These are phyloP conservation scores for Ploceus nigricollis DNA, from an alignment of 2,113 vertebrate genomes.

Conservation along the genomic window DNA sequence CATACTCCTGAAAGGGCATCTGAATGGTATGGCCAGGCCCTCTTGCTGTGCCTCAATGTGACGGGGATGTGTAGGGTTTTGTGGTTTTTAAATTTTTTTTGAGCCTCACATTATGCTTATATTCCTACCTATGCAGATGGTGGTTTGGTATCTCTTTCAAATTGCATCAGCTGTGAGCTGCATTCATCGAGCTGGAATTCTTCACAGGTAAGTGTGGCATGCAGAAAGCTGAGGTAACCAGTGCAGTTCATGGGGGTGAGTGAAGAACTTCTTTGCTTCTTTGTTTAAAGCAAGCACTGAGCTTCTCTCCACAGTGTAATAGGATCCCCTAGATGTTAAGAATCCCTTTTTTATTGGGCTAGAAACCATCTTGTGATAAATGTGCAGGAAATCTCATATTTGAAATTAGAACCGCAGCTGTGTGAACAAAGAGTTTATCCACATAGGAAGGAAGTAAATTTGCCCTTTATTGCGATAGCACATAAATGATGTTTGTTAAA, in stretches of 20 bases:
- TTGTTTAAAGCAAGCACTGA: background rate
- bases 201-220: constrained; percentile 85
- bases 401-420: background rate
- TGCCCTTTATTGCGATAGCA: background rate
- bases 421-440: background rate
- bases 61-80: accelerated
- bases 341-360: background rate
- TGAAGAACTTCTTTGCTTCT: background rate
- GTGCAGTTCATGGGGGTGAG: background rate
- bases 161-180: constrained; percentile 93
- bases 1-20: background rate
- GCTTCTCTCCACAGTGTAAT: background rate
- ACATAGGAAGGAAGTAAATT: background rate
- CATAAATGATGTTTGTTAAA: background rate
- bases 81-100: background rate
- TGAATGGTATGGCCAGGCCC: background rate
- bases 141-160: constrained; percentile 98
- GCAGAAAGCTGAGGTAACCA: background rate
- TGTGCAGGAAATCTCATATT: background rate
- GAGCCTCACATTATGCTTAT: background rate
- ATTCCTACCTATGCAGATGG: constrained; percentile 78
- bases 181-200: constrained; percentile 94
- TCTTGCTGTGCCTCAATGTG: background rate
- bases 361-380: background rate
- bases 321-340: background rate